Percentiles rank a stretch among this genome's conserved stretches.
Evolutionary conservation across 2,888 invertebrate species (phyloP).

Genomic region (Lacanobia oleracea): DNA sequence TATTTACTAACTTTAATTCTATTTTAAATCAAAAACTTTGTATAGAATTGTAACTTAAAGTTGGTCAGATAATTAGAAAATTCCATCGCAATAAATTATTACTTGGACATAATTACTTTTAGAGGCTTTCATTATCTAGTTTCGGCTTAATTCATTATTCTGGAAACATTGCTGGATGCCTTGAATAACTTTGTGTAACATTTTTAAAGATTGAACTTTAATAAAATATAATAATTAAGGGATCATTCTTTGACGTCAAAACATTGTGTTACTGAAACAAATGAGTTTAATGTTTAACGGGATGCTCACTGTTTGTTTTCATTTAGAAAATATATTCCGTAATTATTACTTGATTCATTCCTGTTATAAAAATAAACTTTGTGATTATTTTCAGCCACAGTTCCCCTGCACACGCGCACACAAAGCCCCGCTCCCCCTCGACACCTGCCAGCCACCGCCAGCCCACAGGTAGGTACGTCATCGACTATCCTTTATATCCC

Average conservation of each 20-base stretch:
- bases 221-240: not conserved
- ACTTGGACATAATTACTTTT: constrained; percentile 46
- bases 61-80: constrained; percentile 51
- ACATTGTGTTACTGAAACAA: not conserved
- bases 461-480: not conserved
- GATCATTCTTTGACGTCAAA: constrained; percentile 3
- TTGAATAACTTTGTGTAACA: constrained; percentile 17
- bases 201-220: constrained; percentile 21
- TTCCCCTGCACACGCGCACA: constrained; percentile 6
- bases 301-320: not conserved
- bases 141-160: constrained; percentile 34
- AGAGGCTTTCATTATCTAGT: constrained; percentile 33
- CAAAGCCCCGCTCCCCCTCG: not conserved
- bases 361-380: not conserved
- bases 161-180: constrained; percentile 4
- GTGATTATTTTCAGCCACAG: not conserved
- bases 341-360: not conserved
- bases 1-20: constrained; percentile 11
- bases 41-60: constrained; percentile 15
- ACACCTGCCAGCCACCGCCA: not conserved
- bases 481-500: constrained; percentile 42
- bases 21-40: constrained; percentile 30
- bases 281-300: not conserved
- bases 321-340: not conserved
- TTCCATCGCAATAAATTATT: constrained; percentile 47